Evolutionary conservation across 2,797 vertebrate species (phyloP).

Genomic region (Gymnopithys bicolor): DNA sequence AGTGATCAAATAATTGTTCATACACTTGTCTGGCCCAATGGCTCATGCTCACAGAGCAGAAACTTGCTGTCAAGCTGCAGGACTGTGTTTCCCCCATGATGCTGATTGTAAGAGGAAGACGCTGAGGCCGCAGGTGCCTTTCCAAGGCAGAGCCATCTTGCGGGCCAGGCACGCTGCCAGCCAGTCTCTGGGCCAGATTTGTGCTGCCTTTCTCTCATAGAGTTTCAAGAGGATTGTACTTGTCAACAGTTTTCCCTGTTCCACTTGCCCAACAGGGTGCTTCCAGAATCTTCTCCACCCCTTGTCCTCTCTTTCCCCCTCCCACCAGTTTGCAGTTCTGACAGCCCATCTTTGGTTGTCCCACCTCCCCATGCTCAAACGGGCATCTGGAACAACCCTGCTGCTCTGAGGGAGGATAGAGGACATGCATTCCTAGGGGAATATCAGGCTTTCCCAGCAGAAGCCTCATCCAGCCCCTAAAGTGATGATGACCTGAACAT

Average conservation of each 20-base stretch:
- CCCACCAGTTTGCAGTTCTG: background rate
- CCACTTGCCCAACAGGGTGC: background rate
- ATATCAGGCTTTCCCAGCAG: background rate
- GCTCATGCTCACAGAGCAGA: constrained; percentile 25
- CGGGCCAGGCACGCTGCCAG: background rate
- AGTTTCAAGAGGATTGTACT: background rate
- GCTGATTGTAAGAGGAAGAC: background rate
- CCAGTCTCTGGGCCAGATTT: fast-evolving
- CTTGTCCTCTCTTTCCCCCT: background rate
- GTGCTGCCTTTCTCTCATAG: fast-evolving
- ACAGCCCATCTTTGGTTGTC: background rate
- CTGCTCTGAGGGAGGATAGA: background rate
- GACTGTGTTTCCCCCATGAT: background rate
- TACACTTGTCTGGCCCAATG: background rate
- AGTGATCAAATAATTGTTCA: constrained; percentile 52
- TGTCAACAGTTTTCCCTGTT: background rate
- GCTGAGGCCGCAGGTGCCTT: constrained; percentile 12
- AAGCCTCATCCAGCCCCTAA: background rate
- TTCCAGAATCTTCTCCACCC: background rate
- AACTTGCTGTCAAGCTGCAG: constrained; percentile 17
- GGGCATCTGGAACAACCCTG: background rate
- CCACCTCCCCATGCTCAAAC: fast-evolving
- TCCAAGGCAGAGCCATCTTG: background rate
- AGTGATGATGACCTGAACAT: background rate
- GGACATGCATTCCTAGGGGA: background rate